Percentiles rank a stretch among this genome's conserved stretches.
phyloP scores from a whole-genome alignment of 2,797 vertebrate genomes.

The Sebastes reedi region DNA sequence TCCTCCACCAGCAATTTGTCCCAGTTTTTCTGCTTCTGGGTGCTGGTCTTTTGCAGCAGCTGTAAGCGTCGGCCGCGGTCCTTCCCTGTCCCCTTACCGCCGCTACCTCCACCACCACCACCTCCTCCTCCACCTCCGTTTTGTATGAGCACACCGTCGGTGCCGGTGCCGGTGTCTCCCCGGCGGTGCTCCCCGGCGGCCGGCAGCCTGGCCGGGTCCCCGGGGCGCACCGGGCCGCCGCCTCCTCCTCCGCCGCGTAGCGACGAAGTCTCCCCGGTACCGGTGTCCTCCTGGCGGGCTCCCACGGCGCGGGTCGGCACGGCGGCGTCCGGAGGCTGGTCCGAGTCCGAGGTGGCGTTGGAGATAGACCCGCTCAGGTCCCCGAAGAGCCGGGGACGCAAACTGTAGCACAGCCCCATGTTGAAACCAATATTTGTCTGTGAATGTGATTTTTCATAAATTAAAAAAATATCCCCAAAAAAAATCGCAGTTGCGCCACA shows the following conservation, averaged over 20 bases:
- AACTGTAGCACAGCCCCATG: slow-evolving; percentile 97
- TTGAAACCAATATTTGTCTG: slow-evolving; percentile 76
- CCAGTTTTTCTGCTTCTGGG: slow-evolving; percentile 88
- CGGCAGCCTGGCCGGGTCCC: slow-evolving; percentile 79
- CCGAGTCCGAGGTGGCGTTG: slow-evolving; percentile 87
- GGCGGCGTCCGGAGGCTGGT: slow-evolving; percentile 81
- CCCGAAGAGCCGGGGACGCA: slow-evolving; percentile 95
- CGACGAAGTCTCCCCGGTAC: slow-evolving; percentile 74
- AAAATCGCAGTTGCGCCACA: slow-evolving; percentile 63
- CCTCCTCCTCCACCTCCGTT: slow-evolving; percentile 78
- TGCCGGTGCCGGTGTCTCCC: slow-evolving; percentile 76
- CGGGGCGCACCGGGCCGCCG: slow-evolving; percentile 76
- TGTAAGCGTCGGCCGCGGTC: slow-evolving; percentile 82
- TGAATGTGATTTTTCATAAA: slow-evolving; percentile 79
- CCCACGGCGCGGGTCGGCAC: slow-evolving; percentile 75
- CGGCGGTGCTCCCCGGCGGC: slow-evolving; percentile 77
- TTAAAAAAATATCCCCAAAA: slow-evolving; percentile 63
- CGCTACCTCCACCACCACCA: slow-evolving; percentile 59
- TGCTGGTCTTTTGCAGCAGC: slow-evolving; percentile 81
- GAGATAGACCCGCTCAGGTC: slow-evolving; percentile 87
- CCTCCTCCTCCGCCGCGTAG: slow-evolving; percentile 62
- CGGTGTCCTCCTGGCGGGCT: slow-evolving; percentile 80
- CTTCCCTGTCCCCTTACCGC: slow-evolving; percentile 77
- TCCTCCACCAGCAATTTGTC: slow-evolving; percentile 91
- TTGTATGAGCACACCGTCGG: slow-evolving; percentile 82